Evolutionary conservation across 2,888 invertebrate species (phyloP), one percentile per base, ranked within the genome.

Genomic region (Zygogramma bicolorata): DNA sequence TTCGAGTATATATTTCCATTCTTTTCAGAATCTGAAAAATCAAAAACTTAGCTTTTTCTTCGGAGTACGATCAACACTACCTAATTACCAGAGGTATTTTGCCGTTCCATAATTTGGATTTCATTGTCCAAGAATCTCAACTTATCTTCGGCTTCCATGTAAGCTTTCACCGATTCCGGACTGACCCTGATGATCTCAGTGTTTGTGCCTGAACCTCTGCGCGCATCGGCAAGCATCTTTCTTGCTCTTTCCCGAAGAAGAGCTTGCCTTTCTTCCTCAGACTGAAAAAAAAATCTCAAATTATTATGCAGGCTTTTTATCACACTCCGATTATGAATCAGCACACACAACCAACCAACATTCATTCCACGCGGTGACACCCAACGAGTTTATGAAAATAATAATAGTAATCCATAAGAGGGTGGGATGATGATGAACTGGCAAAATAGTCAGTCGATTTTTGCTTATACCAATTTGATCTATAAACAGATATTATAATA

Each of bases 231-330:
- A 73, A 98, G 97, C 66, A 98, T 89, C 82, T 93, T 92, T 79
- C 97, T 91, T 71, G 98, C 98, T 85, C 97, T 89, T 86, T 97
- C 97, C 6, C 96, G 89, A 77, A 98, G 87, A 84, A 94, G 93
- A 71, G 92, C 92, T 84, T 97, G 96, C 80, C 97, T 90, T 84
- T 97, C 97, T 83, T 95, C 95, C 86, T 97, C 95, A 69, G 91
- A 91, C 90, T 84, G 68, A 46, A 76, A 73, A 68, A 25, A 69
- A n/a, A 53, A 38, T 38, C 38, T 38, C n/a, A 4, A 4, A 38
- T 38, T n/a, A 38, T 13, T 13, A 38, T 38, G 10, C 3, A 13
- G 2, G 38, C 10, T 1, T 31, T 31, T 7, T 8, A 31, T 8
- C n/a, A n/a, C n/a, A n/a, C n/a, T n/a, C n/a, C n/a, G n/a, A n/a